Evolutionary conservation across 2,113 vertebrate species (phyloP), one percentile per base, ranked within the genome.

Genomic region (Agapornis roseicollis): DNA sequence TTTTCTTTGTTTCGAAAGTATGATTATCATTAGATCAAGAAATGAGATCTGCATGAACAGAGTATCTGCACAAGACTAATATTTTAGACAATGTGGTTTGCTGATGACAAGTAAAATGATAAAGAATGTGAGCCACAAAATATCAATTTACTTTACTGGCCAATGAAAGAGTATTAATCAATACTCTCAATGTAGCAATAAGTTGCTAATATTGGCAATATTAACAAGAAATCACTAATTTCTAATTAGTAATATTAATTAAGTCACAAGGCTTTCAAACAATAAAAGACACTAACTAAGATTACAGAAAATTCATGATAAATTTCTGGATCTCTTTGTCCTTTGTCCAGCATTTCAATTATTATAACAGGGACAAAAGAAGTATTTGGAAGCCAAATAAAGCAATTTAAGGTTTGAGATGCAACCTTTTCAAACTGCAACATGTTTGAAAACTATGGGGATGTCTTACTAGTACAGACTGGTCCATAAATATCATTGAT

Each of bases 121-220:
- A 68, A 89, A 88, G 65, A 47, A 64, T 1, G 11, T 7, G 66
- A 92, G 39, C 16, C 49, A 41, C 44, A 77, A 77, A 87, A 60
- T 79, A 71, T 56, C 58, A 71, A 39, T 72, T 39, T 94, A 18
- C 1, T 2, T 29, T 39, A 66, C 28, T 24, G 13, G 41, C 39
- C 64, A 80, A 16, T 6, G 19, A 37, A 80, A 81, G 55, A 81
- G 10, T 12, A 33, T 42, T 50, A 69, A 86, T 66, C 60, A 35
- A 68, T 80, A 73, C 23, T 80, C 76, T 52, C 39, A 80, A 91
- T 77, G 58, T 53, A 17, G 35, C 86, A 49, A 61, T 55, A 53
- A 84, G 46, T 94, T 79, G 66, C 92, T 93, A 81, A 80, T 79
- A 78, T 41, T 70, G 72, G 42, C n/a, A 63, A 92, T 22, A 92